phyloP scores from a whole-genome alignment of 2,113 vertebrate species.

The Melanocharis versteri region DNA sequence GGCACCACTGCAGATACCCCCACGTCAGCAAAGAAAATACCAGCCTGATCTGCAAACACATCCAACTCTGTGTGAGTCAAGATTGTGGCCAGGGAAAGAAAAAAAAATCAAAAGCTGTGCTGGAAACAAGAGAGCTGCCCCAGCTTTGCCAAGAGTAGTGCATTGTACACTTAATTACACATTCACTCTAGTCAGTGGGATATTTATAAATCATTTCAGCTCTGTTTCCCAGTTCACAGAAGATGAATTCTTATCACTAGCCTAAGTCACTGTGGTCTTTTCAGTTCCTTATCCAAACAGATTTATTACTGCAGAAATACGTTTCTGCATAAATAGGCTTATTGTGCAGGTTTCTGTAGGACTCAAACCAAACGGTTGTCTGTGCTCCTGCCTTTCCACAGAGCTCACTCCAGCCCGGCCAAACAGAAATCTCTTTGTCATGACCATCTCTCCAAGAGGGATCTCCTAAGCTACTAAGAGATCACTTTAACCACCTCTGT shows the following conservation, averaged over 20 bases:
- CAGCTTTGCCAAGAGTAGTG: constrained; percentile 9
- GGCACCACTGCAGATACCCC: background rate
- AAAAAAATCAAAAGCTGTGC: background rate
- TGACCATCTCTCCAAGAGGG: rapidly evolving
- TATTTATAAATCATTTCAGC: constrained; percentile 32
- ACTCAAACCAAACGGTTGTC: background rate
- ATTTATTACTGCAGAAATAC: constrained; percentile 33
- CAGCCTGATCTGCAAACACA: background rate
- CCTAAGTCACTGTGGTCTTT: constrained; percentile 1
- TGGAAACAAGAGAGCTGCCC: background rate
- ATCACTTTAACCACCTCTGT: background rate
- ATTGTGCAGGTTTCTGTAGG: constrained; percentile 5
- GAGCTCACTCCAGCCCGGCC: background rate
- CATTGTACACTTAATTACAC: constrained; percentile 16
- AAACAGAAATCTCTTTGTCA: background rate
- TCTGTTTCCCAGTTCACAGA: constrained; percentile 27
- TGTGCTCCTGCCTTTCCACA: background rate
- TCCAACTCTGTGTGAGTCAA: background rate
- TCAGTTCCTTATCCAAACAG: constrained; percentile 44
- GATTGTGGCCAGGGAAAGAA: background rate
- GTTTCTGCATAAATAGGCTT: constrained; percentile 5
- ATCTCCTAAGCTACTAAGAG: background rate
- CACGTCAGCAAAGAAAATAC: background rate
- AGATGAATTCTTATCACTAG: constrained; percentile 20
- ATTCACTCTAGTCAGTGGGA: constrained; percentile 15